Evolutionary conservation across 2,888 invertebrate species (phyloP), one percentile per base, ranked within the genome.

Genomic region (Ectemnius lituratus): DNA sequence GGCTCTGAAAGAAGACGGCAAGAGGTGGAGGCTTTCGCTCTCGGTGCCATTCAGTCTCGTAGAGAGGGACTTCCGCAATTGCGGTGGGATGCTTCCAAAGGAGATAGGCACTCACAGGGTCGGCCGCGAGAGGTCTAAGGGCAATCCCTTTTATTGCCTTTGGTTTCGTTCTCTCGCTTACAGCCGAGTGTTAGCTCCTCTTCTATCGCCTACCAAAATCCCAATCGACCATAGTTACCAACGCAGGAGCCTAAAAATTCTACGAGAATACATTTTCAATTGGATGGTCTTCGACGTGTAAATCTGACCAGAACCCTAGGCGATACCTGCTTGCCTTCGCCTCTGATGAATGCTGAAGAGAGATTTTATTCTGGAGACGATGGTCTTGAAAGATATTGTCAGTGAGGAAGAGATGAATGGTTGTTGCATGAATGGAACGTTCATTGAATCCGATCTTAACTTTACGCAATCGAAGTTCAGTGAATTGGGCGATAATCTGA

Each of bases 141-240:
- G 67, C 71, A 70, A 73, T 71, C 63, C 67, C 60, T 76, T 82
- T 82, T 78, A 92, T 92, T 92, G 92, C 91, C 92, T 91, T 91
- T 70, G 58, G 87, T 67, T 73, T 49, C 23, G 14, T 49, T 16
- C 52, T 60, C 49, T 64, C 67, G 67, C 57, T 52, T 65, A 45
- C 58, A 59, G 8, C 5, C 37, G 1, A 37, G 37, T 37, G 37
- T 37, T 37, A 37, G 6, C 37, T 37, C 8, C 37, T 11, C 37
- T 11, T 2, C 37, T 37, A 37, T 37, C 37, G 37, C 5, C 37
- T 4, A 37, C 0, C 11, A 8, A 37, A 37, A 37, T 37, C 8
- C 37, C 37, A 37, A 37, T 37, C 37, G 8, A 37, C 37, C 37
- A 6, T 37, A 37, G 6, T 37, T 37, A 37, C 37, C 37, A 1